Evolutionary conservation across 1,140 invertebrate genomes (phyloP), one percentile per base, ranked within the genome.

Genomic region (Pachypeltis micranthus): DNA sequence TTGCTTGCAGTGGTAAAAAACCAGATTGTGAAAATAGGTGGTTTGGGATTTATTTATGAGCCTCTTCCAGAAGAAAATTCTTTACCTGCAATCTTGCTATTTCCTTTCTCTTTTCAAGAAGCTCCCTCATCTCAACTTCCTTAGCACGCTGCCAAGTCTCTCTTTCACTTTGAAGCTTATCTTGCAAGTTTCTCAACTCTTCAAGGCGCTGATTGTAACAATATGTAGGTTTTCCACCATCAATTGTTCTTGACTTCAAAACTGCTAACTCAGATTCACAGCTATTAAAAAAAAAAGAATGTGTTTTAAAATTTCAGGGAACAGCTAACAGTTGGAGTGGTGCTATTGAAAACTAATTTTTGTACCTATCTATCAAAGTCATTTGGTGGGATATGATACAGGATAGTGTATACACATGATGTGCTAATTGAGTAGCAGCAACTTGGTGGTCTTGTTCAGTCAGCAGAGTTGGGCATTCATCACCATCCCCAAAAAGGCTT

Each of bases 351-450:
- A 3, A 60, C 19, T 10, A 60, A 54, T 27, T 56, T 44, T 57
- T 51, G 69, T 74, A 82, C 81, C 80, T 86, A 69, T 90, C 86
- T 69, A 90, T 88, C n/a, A 82, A 87, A 0, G 88, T 90, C 78
- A 91, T 87, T 69, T 91, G 84, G 72, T 90, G 87, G 66, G 84
- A 89, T 65, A 90, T 87, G 64, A 91, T 87, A 71, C 86, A 90
- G 0, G 89, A 78, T 29, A 92, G 75, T 1, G 85, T 90, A 72
- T 91, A 89, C 54, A 92, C 80, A 65, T 90, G 85, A 73, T 91
- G 86, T 16, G 88, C 87, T 25, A 91, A 76, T 66, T 84, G 83
- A 26, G 90, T 76, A 51, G 86, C 86, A 0, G 85, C 81, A 68
- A 83, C 79, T 69, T 86, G 84, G 65, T 85, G 82, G 70, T 87